A percentile compares a stretch with the other conserved stretches of the same genome.
These are phyloP conservation scores for Pedicia rivosa DNA, from an alignment of 2,888 invertebrate genomes.

Conservation along the genomic window DNA sequence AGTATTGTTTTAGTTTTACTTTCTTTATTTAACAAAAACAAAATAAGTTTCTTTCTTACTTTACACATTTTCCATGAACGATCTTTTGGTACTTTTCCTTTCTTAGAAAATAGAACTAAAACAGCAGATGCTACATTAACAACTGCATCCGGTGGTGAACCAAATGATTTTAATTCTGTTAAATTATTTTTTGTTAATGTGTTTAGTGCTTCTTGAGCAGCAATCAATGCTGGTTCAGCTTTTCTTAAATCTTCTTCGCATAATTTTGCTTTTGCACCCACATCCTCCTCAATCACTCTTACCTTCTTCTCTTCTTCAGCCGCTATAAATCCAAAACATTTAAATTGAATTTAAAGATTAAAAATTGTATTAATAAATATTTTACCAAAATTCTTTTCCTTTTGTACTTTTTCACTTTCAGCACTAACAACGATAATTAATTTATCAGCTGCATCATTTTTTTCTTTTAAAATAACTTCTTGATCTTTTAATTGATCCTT, in stretches of 20 bases:
- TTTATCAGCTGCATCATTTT: constrained; percentile 80
- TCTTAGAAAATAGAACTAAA: constrained; percentile 65
- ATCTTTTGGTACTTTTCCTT: constrained; percentile 79
- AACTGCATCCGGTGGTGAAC: constrained; percentile 78
- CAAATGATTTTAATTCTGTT: constrained; percentile 88
- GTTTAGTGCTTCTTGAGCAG: constrained; percentile 80
- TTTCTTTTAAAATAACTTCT: constrained; percentile 68
- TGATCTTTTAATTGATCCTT: constrained; percentile 46
- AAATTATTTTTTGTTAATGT: constrained; percentile 87
- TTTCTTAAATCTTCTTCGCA: constrained; percentile 81
- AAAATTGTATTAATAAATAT: constrained; percentile 8
- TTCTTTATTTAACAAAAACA: no score
- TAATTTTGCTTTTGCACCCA: constrained; percentile 65
- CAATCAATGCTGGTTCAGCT: constrained; percentile 79
- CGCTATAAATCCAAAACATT: constrained; percentile 28
- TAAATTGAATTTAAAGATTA: constrained; percentile 8
- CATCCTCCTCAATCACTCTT: constrained; percentile 74
- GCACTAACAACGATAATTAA: constrained; percentile 72
- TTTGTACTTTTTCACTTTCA: constrained; percentile 82
- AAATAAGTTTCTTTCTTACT: no score
- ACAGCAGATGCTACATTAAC: constrained; percentile 78
- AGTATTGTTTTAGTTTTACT: no score
- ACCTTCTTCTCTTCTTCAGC: constrained; percentile 83
- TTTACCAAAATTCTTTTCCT: constrained; percentile 63
- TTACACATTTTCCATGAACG: constrained; percentile 86